phyloP scores from a whole-genome alignment of 1,140 invertebrate species.

The Platyura marginata region DNA sequence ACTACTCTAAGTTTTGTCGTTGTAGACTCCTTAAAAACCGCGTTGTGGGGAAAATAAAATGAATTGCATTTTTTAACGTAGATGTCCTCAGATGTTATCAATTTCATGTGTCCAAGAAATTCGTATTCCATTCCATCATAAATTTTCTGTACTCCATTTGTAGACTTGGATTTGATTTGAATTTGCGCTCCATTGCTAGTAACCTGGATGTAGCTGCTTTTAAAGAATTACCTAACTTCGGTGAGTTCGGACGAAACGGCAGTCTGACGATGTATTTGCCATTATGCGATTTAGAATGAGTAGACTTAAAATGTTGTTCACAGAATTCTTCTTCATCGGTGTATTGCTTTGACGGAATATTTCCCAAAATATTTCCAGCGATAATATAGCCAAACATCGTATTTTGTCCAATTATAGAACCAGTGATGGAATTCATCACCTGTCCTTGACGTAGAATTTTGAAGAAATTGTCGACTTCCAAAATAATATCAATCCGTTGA shows the following conservation, averaged over 20 bases:
- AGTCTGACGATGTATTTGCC: conserved; percentile 7
- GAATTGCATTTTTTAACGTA: conserved; percentile 6
- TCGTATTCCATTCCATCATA: conserved; percentile 15
- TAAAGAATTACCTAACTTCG: conserved; percentile 14
- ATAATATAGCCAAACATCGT: conserved; percentile 8
- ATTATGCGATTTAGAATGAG: not conserved
- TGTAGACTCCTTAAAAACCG: conserved; percentile 8
- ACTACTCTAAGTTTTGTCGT: conserved; percentile 9
- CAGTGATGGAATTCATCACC: conserved; percentile 5
- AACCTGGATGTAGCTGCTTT: conserved; percentile 12
- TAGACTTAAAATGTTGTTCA: conserved; percentile 3
- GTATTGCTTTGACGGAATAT: conserved; percentile 2
- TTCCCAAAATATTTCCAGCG: conserved; percentile 6
- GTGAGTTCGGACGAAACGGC: conserved; percentile 6
- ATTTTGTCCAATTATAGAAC: conserved; percentile 3
- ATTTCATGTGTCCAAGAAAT: conserved; percentile 21
- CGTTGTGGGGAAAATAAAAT: conserved; percentile 16
- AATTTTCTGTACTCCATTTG: conserved; percentile 8
- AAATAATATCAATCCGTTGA: conserved; percentile 10
- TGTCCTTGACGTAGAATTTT: conserved; percentile 6
- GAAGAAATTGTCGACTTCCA: conserved; percentile 10
- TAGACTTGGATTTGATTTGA: conserved; percentile 10
- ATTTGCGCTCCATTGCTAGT: conserved; percentile 13
- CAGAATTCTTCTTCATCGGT: conserved; percentile 6
- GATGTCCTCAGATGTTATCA: conserved; percentile 13